A percentile compares a stretch with the other conserved stretches of the same genome.
Evolutionary conservation across 2,797 vertebrate genomes (phyloP).

Genomic region (Lindbergichthys nudifrons): DNA sequence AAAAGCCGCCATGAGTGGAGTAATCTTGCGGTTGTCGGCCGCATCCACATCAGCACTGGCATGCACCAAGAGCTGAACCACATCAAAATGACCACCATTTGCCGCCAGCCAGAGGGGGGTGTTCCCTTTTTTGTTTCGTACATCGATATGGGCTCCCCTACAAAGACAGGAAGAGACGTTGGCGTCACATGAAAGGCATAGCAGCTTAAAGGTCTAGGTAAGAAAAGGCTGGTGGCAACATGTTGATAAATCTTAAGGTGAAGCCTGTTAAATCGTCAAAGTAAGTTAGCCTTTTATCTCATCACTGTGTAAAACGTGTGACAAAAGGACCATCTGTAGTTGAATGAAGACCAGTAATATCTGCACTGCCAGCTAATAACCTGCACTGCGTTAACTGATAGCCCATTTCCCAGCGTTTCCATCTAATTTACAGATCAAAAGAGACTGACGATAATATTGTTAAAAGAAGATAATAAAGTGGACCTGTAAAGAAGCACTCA

Average conservation of each 20-base stretch:
- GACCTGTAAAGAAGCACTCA: conserved; percentile 49
- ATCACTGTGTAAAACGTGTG: neutral
- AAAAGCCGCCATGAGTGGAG: conserved; percentile 98
- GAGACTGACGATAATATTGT: neutral
- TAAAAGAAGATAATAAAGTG: neutral
- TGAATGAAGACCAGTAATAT: neutral
- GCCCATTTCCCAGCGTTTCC: neutral
- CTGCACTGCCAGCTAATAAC: neutral
- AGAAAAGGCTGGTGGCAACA: neutral
- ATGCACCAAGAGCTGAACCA: conserved; percentile 96
- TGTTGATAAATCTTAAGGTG: neutral
- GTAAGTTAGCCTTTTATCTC: neutral
- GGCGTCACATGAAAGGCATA: neutral
- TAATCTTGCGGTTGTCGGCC: conserved; percentile 98
- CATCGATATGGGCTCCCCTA: conserved; percentile 97
- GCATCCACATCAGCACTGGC: conserved; percentile 97
- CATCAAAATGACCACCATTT: conserved; percentile 97
- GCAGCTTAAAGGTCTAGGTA: neutral
- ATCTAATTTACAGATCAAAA: neutral
- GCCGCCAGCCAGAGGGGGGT: conserved; percentile 97
- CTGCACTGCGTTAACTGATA: neutral
- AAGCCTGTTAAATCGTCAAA: neutral
- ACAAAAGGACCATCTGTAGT: neutral
- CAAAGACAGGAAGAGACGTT: conserved; percentile 39
- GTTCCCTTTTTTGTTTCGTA: conserved; percentile 99